phyloP scores from a whole-genome alignment of 2,113 vertebrate species.

The Hydrochoerus hydrochaeris region DNA sequence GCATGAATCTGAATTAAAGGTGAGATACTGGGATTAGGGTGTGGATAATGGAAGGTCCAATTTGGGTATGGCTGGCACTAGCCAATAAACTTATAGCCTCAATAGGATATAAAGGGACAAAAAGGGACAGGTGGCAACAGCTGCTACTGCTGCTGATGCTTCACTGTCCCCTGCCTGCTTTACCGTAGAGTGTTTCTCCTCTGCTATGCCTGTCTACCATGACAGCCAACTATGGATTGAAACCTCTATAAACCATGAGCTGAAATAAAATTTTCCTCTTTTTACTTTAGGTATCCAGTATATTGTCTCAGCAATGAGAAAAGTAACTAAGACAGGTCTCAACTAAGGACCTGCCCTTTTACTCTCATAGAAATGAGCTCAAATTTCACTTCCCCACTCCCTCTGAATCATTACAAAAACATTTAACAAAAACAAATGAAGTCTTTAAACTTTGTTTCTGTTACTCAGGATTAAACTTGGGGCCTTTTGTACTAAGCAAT shows the following conservation, averaged over 20 bases:
- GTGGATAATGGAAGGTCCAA: neutral
- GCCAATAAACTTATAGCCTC: neutral
- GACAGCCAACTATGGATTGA: neutral
- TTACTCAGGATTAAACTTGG: neutral
- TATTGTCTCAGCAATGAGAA: neutral
- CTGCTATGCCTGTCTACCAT: neutral
- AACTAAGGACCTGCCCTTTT: neutral
- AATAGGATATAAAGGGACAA: neutral
- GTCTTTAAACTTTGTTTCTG: neutral
- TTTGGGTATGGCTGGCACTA: neutral
- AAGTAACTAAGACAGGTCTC: neutral
- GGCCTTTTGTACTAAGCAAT: neutral
- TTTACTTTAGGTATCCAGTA: neutral
- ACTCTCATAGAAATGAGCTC: neutral
- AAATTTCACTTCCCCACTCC: neutral
- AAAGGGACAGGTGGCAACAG: neutral
- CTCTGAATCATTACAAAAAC: constrained; percentile 24
- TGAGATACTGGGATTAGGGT: neutral
- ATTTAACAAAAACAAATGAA: neutral
- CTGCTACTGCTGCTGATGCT: neutral
- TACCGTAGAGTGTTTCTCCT: neutral
- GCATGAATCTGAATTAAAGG: neutral
- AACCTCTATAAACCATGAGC: neutral
- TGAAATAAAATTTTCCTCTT: neutral
- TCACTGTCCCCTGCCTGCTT: neutral